Percentiles rank a stretch among this genome's conserved stretches.
These are phyloP conservation scores for Achroia grisella DNA, from an alignment of 1,140 invertebrate species.

Conservation along the genomic window DNA sequence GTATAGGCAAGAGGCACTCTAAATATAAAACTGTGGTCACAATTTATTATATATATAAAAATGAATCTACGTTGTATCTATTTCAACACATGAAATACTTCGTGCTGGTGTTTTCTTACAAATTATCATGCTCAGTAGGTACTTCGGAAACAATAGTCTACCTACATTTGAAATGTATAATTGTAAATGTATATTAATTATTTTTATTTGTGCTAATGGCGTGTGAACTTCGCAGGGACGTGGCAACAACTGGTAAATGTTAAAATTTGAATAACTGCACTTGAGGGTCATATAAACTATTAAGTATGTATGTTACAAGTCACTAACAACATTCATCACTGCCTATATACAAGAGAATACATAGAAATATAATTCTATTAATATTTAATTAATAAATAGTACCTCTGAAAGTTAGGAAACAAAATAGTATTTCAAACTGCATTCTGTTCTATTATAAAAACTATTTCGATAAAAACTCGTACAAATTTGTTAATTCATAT, in stretches of 20 bases:
- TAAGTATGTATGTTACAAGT: conserved; percentile 53
- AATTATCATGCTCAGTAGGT: conserved; percentile 50
- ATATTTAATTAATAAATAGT: conserved; percentile 73
- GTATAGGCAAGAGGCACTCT: conserved; percentile 75
- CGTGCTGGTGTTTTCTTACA: conserved; percentile 56
- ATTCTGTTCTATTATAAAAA: conserved; percentile 71
- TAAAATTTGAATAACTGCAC: conserved; percentile 76
- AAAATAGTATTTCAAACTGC: conserved; percentile 69
- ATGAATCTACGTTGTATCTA: conserved; percentile 62
- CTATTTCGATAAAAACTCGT: conserved; percentile 72
- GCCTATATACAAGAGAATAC: conserved; percentile 61
- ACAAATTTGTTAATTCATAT: conserved; percentile 70
- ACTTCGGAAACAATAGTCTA: conserved; percentile 48
- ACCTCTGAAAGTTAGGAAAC: conserved; percentile 74
- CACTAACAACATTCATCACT: conserved; percentile 46
- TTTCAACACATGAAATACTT: conserved; percentile 51
- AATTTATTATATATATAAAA: conserved; percentile 63
- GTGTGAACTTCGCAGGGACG: conserved; percentile 52
- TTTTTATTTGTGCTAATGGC: conserved; percentile 61
- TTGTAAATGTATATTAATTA: conserved; percentile 16
- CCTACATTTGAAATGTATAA: conserved; percentile 39
- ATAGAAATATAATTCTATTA: conserved; percentile 72
- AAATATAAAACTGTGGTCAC: conserved; percentile 75
- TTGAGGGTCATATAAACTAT: conserved; percentile 61
- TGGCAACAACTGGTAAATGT: conserved; percentile 64